phyloP scores from a whole-genome alignment of 1,140 invertebrate species.

The Lepidostoma basale region DNA sequence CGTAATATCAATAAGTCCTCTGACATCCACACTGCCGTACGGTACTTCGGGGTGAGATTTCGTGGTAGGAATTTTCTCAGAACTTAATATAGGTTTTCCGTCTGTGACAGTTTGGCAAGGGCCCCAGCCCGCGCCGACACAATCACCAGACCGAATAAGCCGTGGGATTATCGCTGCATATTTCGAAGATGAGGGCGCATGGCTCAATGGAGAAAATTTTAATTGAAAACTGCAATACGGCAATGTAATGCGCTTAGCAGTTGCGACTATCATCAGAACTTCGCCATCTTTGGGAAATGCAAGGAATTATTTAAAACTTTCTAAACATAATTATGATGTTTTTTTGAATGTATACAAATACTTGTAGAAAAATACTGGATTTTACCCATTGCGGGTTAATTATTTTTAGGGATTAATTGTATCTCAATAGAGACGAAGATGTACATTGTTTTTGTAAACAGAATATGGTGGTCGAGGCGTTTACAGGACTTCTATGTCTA shows the following conservation, averaged over 20 bases:
- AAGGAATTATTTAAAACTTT: no score
- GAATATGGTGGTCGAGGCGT: no score
- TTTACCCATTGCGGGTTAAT: no score
- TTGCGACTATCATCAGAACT: slow-evolving; percentile 1
- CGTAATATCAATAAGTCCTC: not conserved
- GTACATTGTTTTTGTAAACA: no score
- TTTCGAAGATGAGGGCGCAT: slow-evolving; percentile 16
- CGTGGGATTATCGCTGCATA: slow-evolving; percentile 29
- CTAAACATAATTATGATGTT: no score
- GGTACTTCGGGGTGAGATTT: not conserved
- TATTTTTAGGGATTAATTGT: no score
- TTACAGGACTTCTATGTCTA: no score
- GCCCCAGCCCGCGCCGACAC: not conserved
- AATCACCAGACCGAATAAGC: slow-evolving; percentile 27
- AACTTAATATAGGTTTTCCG: no score
- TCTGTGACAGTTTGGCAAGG: not conserved
- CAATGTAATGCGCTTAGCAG: not conserved
- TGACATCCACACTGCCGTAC: not conserved
- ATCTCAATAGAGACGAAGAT: no score
- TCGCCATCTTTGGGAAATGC: no score
- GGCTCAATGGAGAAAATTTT: slow-evolving; percentile 26
- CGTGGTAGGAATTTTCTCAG: not conserved
- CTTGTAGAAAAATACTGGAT: no score
- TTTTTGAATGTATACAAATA: no score
- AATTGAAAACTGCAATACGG: slow-evolving; percentile 22